Percentiles rank a stretch among this genome's conserved stretches.
Conservation (phyloP, 2,888 invertebrate genomes). For the Phalera bucephala region DNA sequence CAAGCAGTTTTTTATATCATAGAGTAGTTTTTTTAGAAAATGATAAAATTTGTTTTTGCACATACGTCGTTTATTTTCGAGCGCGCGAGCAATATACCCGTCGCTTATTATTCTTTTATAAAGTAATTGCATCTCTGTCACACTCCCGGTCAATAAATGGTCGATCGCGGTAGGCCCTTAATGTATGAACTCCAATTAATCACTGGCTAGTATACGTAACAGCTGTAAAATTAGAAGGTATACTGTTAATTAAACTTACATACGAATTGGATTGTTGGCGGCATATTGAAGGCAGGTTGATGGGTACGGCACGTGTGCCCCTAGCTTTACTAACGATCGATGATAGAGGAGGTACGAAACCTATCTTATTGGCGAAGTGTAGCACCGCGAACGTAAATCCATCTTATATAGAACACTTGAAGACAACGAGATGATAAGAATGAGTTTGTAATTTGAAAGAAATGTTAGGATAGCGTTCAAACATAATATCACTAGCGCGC, state of each 20-base stretch:
- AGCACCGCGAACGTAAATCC: constrained; percentile 43
- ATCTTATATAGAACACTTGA: constrained; percentile 18
- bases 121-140: no score
- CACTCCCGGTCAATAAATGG: no score
- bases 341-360: constrained; percentile 19
- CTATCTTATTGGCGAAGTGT: constrained; percentile 46
- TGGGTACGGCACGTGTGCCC: constrained; percentile 43
- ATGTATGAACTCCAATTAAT: constrained; percentile 23
- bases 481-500: background rate
- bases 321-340: constrained; percentile 40
- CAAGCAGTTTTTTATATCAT: no score
- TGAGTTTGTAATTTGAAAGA: constrained; percentile 6
- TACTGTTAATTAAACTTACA: constrained; percentile 18
- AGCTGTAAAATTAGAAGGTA: constrained; percentile 14
- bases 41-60: no score
- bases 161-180: no score
- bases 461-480: constrained; percentile 4
- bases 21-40: no score
- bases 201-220: constrained; percentile 29
- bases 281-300: constrained; percentile 26
- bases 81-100: no score
- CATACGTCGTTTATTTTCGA: no score
- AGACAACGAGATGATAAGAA: constrained; percentile 11
- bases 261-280: constrained; percentile 15
- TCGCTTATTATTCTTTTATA: no score